Base-by-base conservation (phyloP, 2,888 invertebrate genomes). In the Polylopha cassiicola region DNA sequence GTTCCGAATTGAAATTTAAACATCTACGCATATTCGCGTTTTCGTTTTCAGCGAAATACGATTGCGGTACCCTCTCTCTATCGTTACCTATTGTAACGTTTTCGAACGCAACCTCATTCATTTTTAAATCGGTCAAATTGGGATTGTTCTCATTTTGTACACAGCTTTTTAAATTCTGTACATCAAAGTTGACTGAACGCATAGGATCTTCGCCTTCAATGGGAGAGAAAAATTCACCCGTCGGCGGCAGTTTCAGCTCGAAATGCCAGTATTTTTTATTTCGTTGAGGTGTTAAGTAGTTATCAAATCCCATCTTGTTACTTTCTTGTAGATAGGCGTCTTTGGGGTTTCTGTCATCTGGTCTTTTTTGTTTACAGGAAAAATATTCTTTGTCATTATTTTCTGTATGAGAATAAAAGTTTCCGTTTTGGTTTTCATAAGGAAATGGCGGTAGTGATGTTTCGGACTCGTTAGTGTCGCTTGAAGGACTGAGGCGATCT, bases 1-100 rank as follows among this genome's bases (percentile, higher is more conserved):
- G 92, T 41, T 90, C 89, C 1, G 85, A 73, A 57, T 77, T 86
- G 44, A 86, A 86, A 51, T 78, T 80, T 38, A 81, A 53, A 62
- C 70, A 79, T 38, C 80, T 60, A 24, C 82, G 63, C 60, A 78
- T 68, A 60, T 73, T 78, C 51, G 61, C 70, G 46, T 63, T 67
- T 14, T 79, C 81, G 50, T 61, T 77, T 39, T 82, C 84, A 37
- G 70, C 64, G 48, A 78, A 84, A 65, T 70, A 80, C 2, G 64
- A 50, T 48, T 73, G 73, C 24, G 65, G 46, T 15, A 67, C 59
- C 45, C 78, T 65, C 4, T 81, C 82, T 26, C 75, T 64, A 4
- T 69, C 66, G 14, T 41, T 50, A 8, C 47, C 47, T 13, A 48
- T 50, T 36, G 50, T 60, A 14, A 59, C 55, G 48, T 57, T 71